Conservation (phyloP, 2,888 invertebrate species). For the Sphecodes monilicornis region DNA sequence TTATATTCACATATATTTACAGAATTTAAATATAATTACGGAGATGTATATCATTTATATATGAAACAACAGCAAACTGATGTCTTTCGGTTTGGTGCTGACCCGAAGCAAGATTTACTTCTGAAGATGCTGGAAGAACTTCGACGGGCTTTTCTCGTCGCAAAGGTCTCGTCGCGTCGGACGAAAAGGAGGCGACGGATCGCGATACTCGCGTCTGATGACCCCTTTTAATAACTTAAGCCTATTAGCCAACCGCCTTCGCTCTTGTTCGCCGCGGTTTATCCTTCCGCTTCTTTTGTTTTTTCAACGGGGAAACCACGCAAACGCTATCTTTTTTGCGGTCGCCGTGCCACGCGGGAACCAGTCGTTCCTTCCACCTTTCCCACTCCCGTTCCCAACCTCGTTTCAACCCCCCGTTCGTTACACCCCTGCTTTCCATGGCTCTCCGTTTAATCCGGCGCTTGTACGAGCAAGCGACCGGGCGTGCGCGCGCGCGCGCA, state of each 20-base stretch:
- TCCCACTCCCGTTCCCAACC: neutral
- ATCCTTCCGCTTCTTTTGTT: neutral
- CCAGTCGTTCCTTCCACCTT: constrained; percentile 28
- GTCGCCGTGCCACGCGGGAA: constrained; percentile 21
- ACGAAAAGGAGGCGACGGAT: constrained; percentile 67
- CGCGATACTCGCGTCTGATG: constrained; percentile 72
- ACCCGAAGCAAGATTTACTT: no score
- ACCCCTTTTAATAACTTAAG: constrained; percentile 76
- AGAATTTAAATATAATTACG: no score
- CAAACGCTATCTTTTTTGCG: constrained; percentile 50
- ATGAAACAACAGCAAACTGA: no score
- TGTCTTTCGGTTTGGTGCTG: no score
- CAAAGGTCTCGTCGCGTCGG: constrained; percentile 3
- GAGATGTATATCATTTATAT: no score
- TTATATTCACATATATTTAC: no score
- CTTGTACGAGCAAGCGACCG: neutral
- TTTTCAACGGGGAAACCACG: constrained; percentile 40
- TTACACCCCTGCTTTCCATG: constrained; percentile 27
- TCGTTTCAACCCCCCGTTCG: no score
- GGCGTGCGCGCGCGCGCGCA: constrained; percentile 19
- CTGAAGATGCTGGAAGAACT: no score
- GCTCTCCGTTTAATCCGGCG: constrained; percentile 41
- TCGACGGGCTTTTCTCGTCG: neutral
- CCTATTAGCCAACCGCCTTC: constrained; percentile 73
- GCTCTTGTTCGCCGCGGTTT: constrained; percentile 35